These are phyloP conservation scores for Pogonomyrmex barbatus DNA, from an alignment of 1,140 invertebrate species.

Conservation along the genomic window DNA sequence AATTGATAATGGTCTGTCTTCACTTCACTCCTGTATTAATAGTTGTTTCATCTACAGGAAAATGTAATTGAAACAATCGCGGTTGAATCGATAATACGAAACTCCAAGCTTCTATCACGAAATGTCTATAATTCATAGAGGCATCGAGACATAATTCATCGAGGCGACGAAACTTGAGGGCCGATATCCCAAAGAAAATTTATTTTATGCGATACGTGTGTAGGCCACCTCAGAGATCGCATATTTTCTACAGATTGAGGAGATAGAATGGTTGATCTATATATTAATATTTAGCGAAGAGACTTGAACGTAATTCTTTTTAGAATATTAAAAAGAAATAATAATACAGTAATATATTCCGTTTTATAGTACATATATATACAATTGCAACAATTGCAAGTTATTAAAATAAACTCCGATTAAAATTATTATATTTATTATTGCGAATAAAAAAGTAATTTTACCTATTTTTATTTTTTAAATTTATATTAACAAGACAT, in stretches of 20 bases:
- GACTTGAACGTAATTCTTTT: background rate
- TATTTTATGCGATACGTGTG: constrained; percentile 6
- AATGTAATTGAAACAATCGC: constrained; percentile 44
- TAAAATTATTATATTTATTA: constrained; percentile 9
- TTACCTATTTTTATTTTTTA: background rate
- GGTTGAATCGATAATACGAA: constrained; percentile 8
- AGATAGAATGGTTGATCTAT: background rate
- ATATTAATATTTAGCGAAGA: background rate
- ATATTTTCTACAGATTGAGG: background rate
- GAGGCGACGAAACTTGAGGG: background rate
- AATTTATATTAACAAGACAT: background rate
- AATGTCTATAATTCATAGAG: constrained; percentile 30
- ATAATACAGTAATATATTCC: background rate
- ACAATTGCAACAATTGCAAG: background rate
- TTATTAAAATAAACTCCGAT: background rate
- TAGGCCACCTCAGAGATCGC: background rate
- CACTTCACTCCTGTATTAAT: constrained; percentile 10
- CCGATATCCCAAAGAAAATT: constrained; percentile 16
- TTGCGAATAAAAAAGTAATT: background rate
- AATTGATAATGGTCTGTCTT: constrained; percentile 30
- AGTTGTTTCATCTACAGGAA: constrained; percentile 13
- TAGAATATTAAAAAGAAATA: background rate
- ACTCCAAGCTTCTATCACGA: background rate
- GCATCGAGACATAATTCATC: constrained; percentile 34
- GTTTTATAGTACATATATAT: background rate